These are phyloP conservation scores for Siniperca scherzeri DNA, from an alignment of 2,797 vertebrate species.

Conservation along the genomic window DNA sequence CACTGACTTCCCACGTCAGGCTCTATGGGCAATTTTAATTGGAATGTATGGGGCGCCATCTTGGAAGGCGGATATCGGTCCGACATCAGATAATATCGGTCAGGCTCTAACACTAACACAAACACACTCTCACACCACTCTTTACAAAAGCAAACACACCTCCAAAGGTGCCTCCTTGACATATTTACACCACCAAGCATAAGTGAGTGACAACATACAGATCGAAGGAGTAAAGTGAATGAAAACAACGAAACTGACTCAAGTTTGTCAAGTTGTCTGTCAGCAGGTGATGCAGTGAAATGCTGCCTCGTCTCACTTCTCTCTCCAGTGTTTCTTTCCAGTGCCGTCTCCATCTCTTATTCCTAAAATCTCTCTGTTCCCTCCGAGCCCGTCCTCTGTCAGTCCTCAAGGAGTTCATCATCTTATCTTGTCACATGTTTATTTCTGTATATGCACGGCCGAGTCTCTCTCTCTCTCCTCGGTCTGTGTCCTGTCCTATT, in stretches of 20 bases:
- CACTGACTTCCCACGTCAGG: too few relatives aligned
- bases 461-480: constrained; percentile 49
- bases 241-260: not conserved
- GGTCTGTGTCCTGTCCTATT: constrained; percentile 40
- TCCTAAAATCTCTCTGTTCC: not conserved
- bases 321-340: constrained; percentile 43
- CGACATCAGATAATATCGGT: not conserved
- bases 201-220: not conserved
- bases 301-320: constrained; percentile 31
- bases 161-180: not conserved
- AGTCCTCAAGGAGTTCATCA: constrained; percentile 13
- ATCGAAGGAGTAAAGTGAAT: not conserved
- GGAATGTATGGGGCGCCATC: not conserved
- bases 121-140: not conserved
- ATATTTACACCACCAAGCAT: not conserved
- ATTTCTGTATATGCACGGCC: constrained; percentile 47
- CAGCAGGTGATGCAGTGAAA: constrained; percentile 53
- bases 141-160: not conserved
- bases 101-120: not conserved
- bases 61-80: not conserved
- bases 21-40: not conserved
- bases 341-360: constrained; percentile 35
- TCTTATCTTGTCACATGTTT: constrained; percentile 26
- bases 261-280: constrained; percentile 38
- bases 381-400: constrained; percentile 22